These are phyloP conservation scores for Pterocles gutturalis DNA, from an alignment of 2,113 vertebrate species.

Conservation along the genomic window DNA sequence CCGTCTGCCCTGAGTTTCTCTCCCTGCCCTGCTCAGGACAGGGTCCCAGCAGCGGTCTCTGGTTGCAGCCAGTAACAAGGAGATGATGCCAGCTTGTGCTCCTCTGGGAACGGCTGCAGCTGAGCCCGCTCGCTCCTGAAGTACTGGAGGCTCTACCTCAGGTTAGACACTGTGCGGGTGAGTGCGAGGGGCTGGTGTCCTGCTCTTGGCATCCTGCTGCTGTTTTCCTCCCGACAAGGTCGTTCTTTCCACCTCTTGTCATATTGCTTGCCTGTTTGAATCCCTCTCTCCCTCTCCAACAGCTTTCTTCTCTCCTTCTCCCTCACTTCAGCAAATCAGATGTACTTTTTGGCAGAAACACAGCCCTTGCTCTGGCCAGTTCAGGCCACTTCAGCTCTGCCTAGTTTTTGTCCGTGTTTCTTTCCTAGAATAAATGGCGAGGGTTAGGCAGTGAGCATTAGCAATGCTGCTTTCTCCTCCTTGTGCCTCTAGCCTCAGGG, in stretches of 20 bases:
- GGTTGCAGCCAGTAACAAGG: background rate
- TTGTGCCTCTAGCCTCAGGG: background rate
- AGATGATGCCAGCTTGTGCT: rapidly evolving
- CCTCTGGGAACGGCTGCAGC: background rate
- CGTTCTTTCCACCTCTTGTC: background rate
- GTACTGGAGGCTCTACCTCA: background rate
- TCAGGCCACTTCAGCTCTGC: background rate
- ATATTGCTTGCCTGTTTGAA: background rate
- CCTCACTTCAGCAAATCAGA: background rate
- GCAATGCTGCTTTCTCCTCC: background rate
- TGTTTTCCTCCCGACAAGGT: background rate
- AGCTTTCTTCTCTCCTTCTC: background rate
- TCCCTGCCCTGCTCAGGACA: background rate
- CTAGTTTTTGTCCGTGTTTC: background rate
- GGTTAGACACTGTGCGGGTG: background rate
- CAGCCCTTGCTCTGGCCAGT: background rate
- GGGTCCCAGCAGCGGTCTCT: background rate
- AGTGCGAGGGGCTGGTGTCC: background rate
- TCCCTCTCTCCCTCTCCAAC: background rate
- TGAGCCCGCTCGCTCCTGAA: rapidly evolving
- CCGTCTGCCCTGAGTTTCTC: background rate
- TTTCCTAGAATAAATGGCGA: background rate
- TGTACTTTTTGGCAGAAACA: background rate
- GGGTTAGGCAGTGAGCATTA: background rate
- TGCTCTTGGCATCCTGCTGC: background rate